Evolutionary conservation across 1,140 invertebrate species (phyloP).

Genomic region (Pomacea maculata): DNA sequence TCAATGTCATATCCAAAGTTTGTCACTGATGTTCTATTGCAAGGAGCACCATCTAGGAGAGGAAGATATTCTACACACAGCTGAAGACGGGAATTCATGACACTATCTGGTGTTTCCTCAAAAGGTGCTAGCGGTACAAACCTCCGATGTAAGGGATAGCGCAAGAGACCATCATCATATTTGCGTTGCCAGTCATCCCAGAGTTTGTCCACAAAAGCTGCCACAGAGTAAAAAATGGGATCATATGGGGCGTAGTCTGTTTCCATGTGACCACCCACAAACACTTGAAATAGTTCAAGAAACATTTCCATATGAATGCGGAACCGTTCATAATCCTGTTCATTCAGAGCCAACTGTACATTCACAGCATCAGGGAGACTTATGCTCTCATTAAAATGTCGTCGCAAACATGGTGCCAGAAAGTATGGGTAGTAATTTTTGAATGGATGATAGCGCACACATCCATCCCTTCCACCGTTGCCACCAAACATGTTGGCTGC

Average conservation of each 20-base stretch:
- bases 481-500: conserved; percentile 51
- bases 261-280: conserved; percentile 54
- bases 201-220: conserved; percentile 54
- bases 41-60: conserved; percentile 42
- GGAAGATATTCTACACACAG: conserved; percentile 54
- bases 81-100: conserved; percentile 43
- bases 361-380: conserved; percentile 51
- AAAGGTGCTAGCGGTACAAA: conserved; percentile 53
- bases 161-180: conserved; percentile 35
- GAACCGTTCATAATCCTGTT: conserved; percentile 45
- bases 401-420: conserved; percentile 49
- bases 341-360: conserved; percentile 46
- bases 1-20: conserved; percentile 37
- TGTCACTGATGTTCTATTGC: conserved; percentile 39
- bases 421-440: conserved; percentile 46
- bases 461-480: conserved; percentile 46
- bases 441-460: conserved; percentile 54
- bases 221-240: conserved; percentile 48
- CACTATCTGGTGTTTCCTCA: conserved; percentile 47
- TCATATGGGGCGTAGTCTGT: conserved; percentile 51
- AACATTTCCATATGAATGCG: conserved; percentile 46
- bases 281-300: conserved; percentile 40
- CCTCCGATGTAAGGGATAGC: conserved; percentile 35
- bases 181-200: conserved; percentile 54
- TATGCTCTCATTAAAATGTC: conserved; percentile 45